phyloP scores from a whole-genome alignment of 1,140 invertebrate species.

The Protaetia brevitarsis region DNA sequence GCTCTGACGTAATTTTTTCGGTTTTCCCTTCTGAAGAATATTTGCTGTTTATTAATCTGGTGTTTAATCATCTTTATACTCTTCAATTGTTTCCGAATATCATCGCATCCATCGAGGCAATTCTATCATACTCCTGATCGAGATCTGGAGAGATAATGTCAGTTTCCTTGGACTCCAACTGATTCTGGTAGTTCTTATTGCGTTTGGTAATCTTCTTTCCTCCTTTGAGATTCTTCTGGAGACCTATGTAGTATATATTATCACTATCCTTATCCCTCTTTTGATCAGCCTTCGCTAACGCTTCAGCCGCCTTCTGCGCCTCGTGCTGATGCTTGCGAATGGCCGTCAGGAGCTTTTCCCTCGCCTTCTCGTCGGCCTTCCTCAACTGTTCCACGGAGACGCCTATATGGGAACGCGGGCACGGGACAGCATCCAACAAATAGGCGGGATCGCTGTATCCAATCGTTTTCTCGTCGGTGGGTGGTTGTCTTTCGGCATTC shows the following conservation, averaged over 20 bases:
- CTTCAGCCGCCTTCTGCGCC: not conserved
- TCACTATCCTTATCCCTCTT: not conserved
- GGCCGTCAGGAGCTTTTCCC: not conserved
- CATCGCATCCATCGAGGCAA: too few species aligned
- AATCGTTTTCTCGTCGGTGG: constrained; percentile 12
- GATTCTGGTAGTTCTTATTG: not conserved
- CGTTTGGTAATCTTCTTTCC: not conserved
- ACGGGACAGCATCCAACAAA: constrained; percentile 32
- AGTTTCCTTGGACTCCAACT: not conserved
- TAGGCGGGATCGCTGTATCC: constrained; percentile 33
- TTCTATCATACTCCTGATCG: too few species aligned
- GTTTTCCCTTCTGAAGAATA: too few species aligned
- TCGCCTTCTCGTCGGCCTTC: not conserved
- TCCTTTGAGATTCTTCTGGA: not conserved
- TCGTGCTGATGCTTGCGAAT: not conserved
- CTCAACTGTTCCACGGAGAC: not conserved
- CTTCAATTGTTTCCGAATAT: too few species aligned
- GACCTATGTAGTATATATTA: not conserved
- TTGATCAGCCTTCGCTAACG: not conserved
- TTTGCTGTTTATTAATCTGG: too few species aligned
- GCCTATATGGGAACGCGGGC: constrained; percentile 23
- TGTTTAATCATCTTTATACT: too few species aligned
- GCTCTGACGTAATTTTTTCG: too few species aligned
- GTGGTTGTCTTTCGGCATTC: constrained; percentile 38
- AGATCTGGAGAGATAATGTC: too few species aligned